phyloP scores from a whole-genome alignment of 1,140 invertebrate genomes.

The Hypsibius dujardini region DNA sequence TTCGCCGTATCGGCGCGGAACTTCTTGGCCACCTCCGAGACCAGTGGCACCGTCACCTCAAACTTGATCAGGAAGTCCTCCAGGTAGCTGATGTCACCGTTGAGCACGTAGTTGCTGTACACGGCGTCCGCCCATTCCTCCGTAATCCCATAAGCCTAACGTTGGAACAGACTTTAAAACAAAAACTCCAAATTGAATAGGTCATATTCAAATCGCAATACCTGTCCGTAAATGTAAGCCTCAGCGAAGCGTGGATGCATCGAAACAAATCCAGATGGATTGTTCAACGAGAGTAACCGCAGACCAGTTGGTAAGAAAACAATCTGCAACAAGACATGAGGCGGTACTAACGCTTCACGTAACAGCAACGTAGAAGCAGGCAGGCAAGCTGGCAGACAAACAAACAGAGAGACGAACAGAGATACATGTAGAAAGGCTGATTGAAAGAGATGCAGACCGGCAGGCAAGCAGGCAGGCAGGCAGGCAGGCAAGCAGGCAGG shows the following conservation, averaged over 20 bases:
- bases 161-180: neutral
- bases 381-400: no score
- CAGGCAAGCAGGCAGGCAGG: no score
- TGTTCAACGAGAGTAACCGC: conserved; percentile 1
- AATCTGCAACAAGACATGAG: conserved; percentile 2
- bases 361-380: no score
- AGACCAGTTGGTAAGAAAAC: neutral
- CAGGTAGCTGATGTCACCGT: conserved; percentile 5
- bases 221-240: neutral
- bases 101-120: conserved; percentile 1
- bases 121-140: neutral
- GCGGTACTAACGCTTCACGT: no score
- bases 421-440: no score
- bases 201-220: no score
- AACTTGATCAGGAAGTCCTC: conserved; percentile 1
- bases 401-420: no score
- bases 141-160: conserved; percentile 1
- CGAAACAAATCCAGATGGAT: neutral
- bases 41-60: conserved; percentile 2
- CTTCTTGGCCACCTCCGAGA: neutral
- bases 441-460: no score
- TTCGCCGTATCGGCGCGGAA: neutral
- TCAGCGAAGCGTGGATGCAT: neutral
- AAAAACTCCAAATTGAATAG: no score
- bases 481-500: no score